Conservation (phyloP, 2,797 vertebrate genomes). For the Synanceia verrucosa region DNA sequence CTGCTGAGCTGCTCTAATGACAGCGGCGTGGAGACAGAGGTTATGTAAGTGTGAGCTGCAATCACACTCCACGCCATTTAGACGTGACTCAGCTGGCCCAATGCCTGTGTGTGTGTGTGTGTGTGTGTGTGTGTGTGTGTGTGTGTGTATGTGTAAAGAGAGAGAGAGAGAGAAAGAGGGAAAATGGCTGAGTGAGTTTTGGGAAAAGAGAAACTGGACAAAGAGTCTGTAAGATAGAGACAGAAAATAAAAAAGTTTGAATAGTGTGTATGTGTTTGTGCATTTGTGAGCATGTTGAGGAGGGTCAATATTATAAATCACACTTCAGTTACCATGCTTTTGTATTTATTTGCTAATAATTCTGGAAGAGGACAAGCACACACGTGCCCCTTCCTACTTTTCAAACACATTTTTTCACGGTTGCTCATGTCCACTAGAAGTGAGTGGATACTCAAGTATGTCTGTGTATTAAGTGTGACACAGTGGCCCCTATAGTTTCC, state of each 20-base stretch:
- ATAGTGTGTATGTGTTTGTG: background rate
- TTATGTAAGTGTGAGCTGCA: conserved; percentile 84
- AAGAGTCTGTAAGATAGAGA: background rate
- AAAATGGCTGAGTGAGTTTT: conserved; percentile 1
- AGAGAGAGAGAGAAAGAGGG: conserved; percentile 10
- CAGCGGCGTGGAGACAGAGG: conserved; percentile 78
- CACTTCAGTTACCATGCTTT: background rate
- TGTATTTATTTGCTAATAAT: background rate
- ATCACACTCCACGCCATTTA: conserved; percentile 78
- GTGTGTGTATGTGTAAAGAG: background rate
- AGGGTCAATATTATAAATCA: background rate
- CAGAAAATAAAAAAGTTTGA: background rate
- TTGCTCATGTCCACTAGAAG: background rate
- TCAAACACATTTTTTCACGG: conserved; percentile 1
- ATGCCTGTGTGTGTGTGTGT: conserved; percentile 52
- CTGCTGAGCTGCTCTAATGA: conserved; percentile 72
- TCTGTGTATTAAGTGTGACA: conserved; percentile 37
- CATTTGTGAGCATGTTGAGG: background rate
- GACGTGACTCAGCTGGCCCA: conserved; percentile 82
- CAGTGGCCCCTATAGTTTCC: conserved; percentile 61
- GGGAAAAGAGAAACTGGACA: background rate
- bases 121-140: background rate
- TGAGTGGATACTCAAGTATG: conserved; percentile 29
- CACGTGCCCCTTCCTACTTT: background rate
- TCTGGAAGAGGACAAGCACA: background rate